Evolutionary conservation across 2,888 invertebrate genomes (phyloP).

Genomic region (Hanleya hanleyi): DNA sequence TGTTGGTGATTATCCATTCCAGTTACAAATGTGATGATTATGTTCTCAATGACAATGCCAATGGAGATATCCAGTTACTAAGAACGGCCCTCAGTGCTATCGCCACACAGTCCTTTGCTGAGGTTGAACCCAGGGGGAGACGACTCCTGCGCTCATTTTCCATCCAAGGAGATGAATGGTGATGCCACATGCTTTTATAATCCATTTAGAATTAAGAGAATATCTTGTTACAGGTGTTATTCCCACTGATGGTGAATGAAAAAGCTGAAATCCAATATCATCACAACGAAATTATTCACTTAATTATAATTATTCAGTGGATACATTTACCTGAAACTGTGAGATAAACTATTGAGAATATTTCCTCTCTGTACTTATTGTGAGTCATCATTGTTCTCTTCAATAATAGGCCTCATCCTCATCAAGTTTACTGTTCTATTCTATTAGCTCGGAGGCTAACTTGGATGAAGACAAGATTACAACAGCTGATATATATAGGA

Average conservation of each 20-base stretch:
- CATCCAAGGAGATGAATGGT: background rate
- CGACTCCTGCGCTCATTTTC: conserved; percentile 63
- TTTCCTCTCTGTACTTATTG: too few relatives aligned
- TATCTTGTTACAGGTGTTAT: too few relatives aligned
- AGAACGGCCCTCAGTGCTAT: conserved; percentile 67
- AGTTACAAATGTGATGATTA: conserved; percentile 73
- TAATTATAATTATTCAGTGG: background rate
- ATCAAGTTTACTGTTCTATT: too few relatives aligned
- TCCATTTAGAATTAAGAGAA: too few relatives aligned
- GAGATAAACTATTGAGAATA: too few relatives aligned
- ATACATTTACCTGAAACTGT: background rate
- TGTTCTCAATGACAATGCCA: conserved; percentile 69
- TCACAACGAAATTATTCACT: background rate
- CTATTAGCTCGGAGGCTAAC: conserved; percentile 33
- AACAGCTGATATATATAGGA: conserved; percentile 54
- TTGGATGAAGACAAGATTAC: conserved; percentile 53
- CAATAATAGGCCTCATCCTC: too few relatives aligned
- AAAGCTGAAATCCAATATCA: too few relatives aligned
- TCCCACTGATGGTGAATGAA: too few relatives aligned
- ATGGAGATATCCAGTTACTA: conserved; percentile 68
- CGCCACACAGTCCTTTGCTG: conserved; percentile 63
- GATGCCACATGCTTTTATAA: background rate
- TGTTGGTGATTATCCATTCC: conserved; percentile 23
- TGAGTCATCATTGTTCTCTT: too few relatives aligned
- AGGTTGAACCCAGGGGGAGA: conserved; percentile 53